These are phyloP conservation scores for Drosophila subsilvestris DNA, from an alignment of 2,888 invertebrate genomes.

Conservation along the genomic window DNA sequence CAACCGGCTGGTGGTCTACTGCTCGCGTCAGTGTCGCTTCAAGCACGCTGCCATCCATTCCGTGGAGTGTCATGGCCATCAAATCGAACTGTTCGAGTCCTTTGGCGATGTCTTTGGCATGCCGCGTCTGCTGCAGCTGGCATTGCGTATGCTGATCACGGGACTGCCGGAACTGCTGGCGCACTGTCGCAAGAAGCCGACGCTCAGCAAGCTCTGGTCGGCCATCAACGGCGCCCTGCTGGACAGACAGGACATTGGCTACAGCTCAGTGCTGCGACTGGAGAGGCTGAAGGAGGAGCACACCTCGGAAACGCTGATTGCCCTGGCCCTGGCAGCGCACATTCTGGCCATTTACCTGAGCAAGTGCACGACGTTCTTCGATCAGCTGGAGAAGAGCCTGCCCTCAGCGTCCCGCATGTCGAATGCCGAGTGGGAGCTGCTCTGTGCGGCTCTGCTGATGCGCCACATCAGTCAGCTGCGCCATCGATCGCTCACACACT, in stretches of 20 bases:
- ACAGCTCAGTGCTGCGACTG: constrained; percentile 63
- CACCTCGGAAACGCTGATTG: constrained; percentile 48
- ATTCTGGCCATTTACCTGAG: constrained; percentile 67
- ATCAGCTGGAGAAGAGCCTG: constrained; percentile 65
- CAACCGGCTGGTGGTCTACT: constrained; percentile 71
- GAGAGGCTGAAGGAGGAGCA: constrained; percentile 58
- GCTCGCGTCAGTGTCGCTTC: constrained; percentile 70
- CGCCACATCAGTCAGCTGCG: constrained; percentile 69
- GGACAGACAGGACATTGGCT: constrained; percentile 66
- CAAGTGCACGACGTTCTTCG: constrained; percentile 71
- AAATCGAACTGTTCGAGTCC: constrained; percentile 70
- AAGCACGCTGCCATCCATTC: constrained; percentile 70
- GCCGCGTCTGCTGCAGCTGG: constrained; percentile 68
- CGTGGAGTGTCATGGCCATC: constrained; percentile 70
- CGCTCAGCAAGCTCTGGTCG: constrained; percentile 66
- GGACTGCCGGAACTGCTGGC: constrained; percentile 67
- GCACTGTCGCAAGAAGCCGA: constrained; percentile 72
- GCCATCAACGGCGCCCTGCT: constrained; percentile 66
- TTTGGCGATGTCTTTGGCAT: constrained; percentile 64
- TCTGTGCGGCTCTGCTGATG: constrained; percentile 66
- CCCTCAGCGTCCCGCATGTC: constrained; percentile 65
- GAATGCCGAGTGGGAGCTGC: constrained; percentile 67
- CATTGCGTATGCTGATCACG: constrained; percentile 68
- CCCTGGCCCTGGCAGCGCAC: constrained; percentile 65
- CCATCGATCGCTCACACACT: constrained; percentile 67